Evolutionary conservation across 1,140 invertebrate species (phyloP), one percentile per base, ranked within the genome.

Genomic region (Tetramorium alpestre): DNA sequence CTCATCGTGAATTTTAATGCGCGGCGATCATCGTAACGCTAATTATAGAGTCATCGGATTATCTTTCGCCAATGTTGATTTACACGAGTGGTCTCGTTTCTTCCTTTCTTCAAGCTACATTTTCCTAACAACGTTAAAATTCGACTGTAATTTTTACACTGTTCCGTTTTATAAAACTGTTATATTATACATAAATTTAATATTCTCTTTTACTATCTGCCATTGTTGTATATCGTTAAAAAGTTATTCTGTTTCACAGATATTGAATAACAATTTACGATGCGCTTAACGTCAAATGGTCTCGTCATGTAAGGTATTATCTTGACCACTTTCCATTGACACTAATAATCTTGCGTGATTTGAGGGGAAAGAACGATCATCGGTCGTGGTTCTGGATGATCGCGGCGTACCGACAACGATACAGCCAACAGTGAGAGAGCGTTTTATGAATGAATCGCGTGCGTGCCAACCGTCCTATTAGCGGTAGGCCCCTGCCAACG

Each of bases 361-460:
- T 82, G 67, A 82, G 28, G 51, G 25, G 38, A 58, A 38, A 25
- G 38, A 47, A 73, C 41, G 80, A 82, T 73, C 51, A 58, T 47
- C 54, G 69, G 18, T 28, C 28, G 80, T 38, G 54, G 54, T 84
- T 84, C 67, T 22, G 47, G 16, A 78, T 60, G 72, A 86, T 75
- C 75, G 76, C 8, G 47, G 69, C 58, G 33, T n/a, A 25, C 13
- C 64, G 65, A 41, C 28, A 18, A 44, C 60, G 60, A 56, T 33
- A 41, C 38, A 11, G 62, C n/a, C n/a, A 33, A 69, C 16, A 54
- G 65, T 13, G 47, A 77, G 62, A 75, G 81, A 58, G 69, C 75
- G 87, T 88, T 90, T 91, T 91, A 91, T 91, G 90, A 91, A 91
- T 91, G 89, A 89, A 91, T 91, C 90, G 89, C 90, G 90, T 91